Base-by-base conservation (phyloP, 2,888 invertebrate genomes). In the Xestia rhomboidea region DNA sequence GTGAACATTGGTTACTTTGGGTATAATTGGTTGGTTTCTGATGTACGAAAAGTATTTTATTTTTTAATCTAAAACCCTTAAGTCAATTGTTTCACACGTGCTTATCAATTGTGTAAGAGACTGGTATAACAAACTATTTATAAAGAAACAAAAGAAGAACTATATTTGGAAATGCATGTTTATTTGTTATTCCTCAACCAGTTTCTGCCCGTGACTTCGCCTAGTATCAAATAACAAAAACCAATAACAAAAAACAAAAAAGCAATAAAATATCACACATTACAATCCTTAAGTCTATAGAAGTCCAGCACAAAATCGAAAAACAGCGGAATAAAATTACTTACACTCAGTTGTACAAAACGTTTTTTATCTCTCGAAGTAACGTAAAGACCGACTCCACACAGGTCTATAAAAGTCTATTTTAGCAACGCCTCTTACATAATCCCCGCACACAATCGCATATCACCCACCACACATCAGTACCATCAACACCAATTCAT, bases 401-500 rank as follows among this genome's bases (percentile, higher is more conserved):
- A 21, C 72, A 13, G 34, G 34, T n/a, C 71, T 54, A 83, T 70
- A 60, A 69, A 69, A 69, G 64, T 60, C 46, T 70, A 80, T 69
- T 83, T 78, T 67, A 75, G 64, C 21, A 57, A 77, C 63, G 60
- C 70, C 24, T 60, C 27, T 27, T 44, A 54, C 49, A 82, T 64
- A 60, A 73, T 54, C 51, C 51, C 51, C 51, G n/a, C 38, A 34
- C 63, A 84, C 54, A 70, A 73, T 70, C 38, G 34, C 64, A 62
- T 11, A 69, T 76, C 73, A 51, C 62, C 63, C 30, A 62, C 44
- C 63, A 30, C 60, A 30, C 60, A 62, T 15, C 70, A 60, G 46
- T 64, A 73, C 64, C 79, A 85, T 79, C 86, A 82, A 70, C 66
- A 66, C 64, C 79, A 85, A 82, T 87, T 89, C 89, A 84, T 82